Evolutionary conservation across 2,113 vertebrate genomes (phyloP), one percentile per base, ranked within the genome.

Genomic region (Eclectus roratus): DNA sequence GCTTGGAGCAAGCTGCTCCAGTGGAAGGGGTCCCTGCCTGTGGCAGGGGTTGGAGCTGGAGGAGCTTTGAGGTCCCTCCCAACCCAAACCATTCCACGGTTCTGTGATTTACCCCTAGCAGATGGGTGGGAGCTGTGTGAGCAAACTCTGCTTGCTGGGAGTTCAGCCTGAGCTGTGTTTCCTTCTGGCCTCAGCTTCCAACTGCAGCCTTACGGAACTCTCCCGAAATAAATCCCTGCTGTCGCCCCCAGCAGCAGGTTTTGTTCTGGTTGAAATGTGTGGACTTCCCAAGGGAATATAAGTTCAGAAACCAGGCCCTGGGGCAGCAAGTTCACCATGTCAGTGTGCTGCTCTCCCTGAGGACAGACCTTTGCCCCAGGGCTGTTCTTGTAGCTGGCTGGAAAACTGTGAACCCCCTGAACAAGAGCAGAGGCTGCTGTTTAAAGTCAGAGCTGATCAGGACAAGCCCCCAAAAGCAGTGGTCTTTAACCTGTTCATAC

Each of bases 401-500:
- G 69, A 91, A 60, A 77, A 17, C 18, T 39, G 47, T 10, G 13
- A 55, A 1, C 7, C 19, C 19, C 25, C 7, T 15, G 18, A 28
- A 27, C 11, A 19, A 13, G 39, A 61, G 25, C 12, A 16, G 46
- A 53, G 44, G 16, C 33, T 56, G 4, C 6, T 10, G 14, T 10
- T 43, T 25, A 15, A 60, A 68, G 44, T 20, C 37, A 18, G 70
- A 70, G 27, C 35, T 61, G 47, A 14, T 14, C 19, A 21, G 46
- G 46, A 35, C 9, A 63, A 69, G 50, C 10, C n/a, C 24, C 5
- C 6, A 0, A 8, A 23, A 72, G 12, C 0, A 35, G 16, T 1
- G 66, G 37, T 16, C 17, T 35, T 65, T 61, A 35, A 27, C 24
- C 18, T 61, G 9, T 23, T 89, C 8, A 0, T 28, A 28, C 4